Conservation (phyloP, 2,888 invertebrate species). For the Zygothrica quintamaculata region DNA sequence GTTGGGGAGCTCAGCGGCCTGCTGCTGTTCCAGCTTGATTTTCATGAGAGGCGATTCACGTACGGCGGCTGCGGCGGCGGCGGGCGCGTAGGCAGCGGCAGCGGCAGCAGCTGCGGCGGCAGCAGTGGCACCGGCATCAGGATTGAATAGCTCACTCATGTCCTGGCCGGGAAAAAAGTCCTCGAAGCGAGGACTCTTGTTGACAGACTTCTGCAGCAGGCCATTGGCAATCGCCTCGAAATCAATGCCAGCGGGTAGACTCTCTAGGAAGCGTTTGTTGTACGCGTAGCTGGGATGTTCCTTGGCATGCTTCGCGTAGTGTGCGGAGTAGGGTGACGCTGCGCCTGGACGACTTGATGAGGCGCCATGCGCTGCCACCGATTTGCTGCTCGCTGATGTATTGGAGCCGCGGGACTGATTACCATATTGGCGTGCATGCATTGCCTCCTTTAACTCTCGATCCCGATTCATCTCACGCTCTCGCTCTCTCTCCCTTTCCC, state of each 20-base stretch:
- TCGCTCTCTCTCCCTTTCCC: constrained; percentile 53
- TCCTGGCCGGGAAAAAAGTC: constrained; percentile 83
- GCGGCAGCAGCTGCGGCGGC: constrained; percentile 66
- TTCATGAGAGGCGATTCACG: constrained; percentile 82
- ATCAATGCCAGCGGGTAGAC: constrained; percentile 83
- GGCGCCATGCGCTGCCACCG: constrained; percentile 37
- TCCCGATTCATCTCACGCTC: constrained; percentile 75
- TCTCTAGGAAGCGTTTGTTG: constrained; percentile 82
- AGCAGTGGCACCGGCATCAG: constrained; percentile 70
- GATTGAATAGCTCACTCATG: constrained; percentile 81
- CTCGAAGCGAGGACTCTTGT: constrained; percentile 83
- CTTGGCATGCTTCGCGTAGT: constrained; percentile 76
- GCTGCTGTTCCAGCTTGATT: constrained; percentile 83
- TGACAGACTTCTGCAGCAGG: constrained; percentile 82
- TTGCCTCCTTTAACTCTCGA: constrained; percentile 74
- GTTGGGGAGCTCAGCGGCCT: constrained; percentile 81
- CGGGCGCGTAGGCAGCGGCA: constrained; percentile 67
- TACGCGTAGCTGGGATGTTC: constrained; percentile 80
- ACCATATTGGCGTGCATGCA: constrained; percentile 80
- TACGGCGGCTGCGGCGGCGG: constrained; percentile 65
- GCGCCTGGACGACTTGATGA: constrained; percentile 62
- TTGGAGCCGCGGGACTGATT: constrained; percentile 80
- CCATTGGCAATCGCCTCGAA: constrained; percentile 83
- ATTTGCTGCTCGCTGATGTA: constrained; percentile 54
- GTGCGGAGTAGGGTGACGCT: constrained; percentile 73